These are phyloP conservation scores for Hylomyscus alleni DNA, from an alignment of 2,797 vertebrate genomes.

Conservation along the genomic window DNA sequence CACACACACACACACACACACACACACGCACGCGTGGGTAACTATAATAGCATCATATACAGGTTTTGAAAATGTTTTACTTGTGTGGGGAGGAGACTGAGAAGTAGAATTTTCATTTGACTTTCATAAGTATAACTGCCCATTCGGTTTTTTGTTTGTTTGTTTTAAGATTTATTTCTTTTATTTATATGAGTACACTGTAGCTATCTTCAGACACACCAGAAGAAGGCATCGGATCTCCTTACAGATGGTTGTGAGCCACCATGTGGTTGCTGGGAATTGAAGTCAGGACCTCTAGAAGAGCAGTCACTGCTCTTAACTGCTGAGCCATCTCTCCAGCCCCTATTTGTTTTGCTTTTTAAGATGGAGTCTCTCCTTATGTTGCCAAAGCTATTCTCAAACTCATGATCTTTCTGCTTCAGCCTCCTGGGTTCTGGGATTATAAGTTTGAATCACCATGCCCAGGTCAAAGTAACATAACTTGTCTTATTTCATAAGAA, in stretches of 20 bases:
- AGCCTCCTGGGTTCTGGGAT: not conserved
- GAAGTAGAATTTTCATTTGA: not conserved
- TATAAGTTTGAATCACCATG: not conserved
- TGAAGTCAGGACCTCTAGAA: not conserved
- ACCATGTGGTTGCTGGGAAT: not conserved
- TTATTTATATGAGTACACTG: not conserved
- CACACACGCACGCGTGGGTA: no score
- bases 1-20: no score
- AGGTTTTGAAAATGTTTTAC: conserved; percentile 33
- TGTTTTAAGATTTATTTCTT: not conserved
- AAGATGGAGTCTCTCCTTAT: not conserved
- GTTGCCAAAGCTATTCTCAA: not conserved
- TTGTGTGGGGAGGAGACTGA: not conserved
- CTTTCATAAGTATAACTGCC: not conserved
- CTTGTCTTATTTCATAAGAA: not conserved
- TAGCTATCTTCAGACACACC: not conserved
- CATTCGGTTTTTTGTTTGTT: not conserved
- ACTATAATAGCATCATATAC: not conserved
- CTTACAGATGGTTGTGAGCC: not conserved
- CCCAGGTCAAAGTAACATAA: not conserved
- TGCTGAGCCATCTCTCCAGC: not conserved
- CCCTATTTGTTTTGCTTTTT: not conserved
- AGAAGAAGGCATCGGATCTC: not conserved
- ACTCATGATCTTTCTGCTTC: not conserved
- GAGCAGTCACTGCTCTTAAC: not conserved